phyloP scores from a whole-genome alignment of 2,113 vertebrate genomes.

The Uria aalge region DNA sequence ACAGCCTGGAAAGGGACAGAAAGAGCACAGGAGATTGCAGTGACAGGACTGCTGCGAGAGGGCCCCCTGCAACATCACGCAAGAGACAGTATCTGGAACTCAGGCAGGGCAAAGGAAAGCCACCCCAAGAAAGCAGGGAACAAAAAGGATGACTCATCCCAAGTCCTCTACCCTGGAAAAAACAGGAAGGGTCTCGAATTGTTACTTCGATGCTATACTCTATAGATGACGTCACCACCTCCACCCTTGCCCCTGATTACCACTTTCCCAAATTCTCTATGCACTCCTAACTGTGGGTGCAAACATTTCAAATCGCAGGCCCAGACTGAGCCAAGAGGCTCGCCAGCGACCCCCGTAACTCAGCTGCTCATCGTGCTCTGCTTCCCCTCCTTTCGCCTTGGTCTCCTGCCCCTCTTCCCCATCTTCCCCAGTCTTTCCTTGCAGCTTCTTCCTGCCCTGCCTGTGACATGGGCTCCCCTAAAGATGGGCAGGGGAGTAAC shows the following conservation, averaged over 20 bases:
- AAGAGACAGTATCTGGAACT: background rate
- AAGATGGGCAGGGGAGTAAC: background rate
- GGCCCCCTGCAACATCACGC: background rate
- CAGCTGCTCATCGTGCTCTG: background rate
- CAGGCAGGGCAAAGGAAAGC: background rate
- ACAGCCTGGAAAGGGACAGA: constrained; percentile 83
- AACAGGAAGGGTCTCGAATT: background rate
- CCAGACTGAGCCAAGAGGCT: background rate
- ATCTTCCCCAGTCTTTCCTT: background rate
- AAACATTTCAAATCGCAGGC: background rate
- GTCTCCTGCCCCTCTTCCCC: background rate
- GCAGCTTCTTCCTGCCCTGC: background rate
- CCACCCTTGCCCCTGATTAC: background rate
- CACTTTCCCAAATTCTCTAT: background rate
- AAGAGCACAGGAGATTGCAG: constrained; percentile 35
- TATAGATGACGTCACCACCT: background rate
- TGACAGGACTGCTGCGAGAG: background rate
- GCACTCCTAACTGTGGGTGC: background rate
- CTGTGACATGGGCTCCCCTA: background rate
- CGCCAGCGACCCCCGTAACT: background rate
- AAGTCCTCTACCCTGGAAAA: background rate
- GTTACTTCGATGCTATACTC: background rate
- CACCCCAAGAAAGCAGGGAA: background rate
- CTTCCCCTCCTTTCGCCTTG: background rate
- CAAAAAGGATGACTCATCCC: background rate